Percentiles rank a stretch among this genome's conserved stretches.
These are phyloP conservation scores for Gouania willdenowi DNA, from an alignment of 2,797 vertebrate species.

Conservation along the genomic window DNA sequence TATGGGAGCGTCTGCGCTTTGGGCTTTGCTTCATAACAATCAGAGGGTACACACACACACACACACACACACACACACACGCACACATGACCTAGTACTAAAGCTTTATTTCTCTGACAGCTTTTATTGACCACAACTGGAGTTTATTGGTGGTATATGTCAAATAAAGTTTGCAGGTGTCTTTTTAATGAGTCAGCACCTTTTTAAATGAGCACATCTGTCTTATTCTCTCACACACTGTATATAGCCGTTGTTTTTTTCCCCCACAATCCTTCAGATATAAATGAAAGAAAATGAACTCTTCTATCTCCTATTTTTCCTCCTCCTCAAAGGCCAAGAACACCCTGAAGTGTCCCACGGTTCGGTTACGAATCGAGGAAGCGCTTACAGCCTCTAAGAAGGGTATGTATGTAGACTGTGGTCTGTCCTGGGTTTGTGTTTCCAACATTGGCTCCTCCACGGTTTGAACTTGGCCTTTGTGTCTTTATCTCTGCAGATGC, in stretches of 20 bases:
- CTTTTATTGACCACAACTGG: constrained; percentile 7
- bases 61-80: background rate
- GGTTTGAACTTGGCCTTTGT: background rate
- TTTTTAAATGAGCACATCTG: background rate
- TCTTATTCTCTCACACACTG: background rate
- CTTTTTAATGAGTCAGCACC: no score
- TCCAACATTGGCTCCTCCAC: no score
- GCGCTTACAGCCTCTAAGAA: constrained; percentile 76
- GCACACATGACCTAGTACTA: background rate
- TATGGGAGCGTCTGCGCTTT: constrained; percentile 88
- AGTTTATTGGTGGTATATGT: constrained; percentile 21
- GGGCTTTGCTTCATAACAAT: constrained; percentile 91
- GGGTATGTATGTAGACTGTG: constrained; percentile 69
- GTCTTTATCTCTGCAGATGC: constrained; percentile 60
- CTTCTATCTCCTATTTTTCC: constrained; percentile 20
- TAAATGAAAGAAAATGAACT: no score
- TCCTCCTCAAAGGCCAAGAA: constrained; percentile 83
- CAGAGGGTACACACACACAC: constrained; percentile 80
- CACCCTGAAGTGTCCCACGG: constrained; percentile 85
- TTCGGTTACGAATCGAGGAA: constrained; percentile 86
- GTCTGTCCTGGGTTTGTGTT: background rate
- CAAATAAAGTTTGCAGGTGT: constrained; percentile 9
- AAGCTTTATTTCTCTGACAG: constrained; percentile 1
- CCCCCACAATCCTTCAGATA: no score
- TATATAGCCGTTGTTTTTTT: no score